Base-by-base conservation (phyloP, 1,140 invertebrate genomes). In the Tribolium castaneum region DNA sequence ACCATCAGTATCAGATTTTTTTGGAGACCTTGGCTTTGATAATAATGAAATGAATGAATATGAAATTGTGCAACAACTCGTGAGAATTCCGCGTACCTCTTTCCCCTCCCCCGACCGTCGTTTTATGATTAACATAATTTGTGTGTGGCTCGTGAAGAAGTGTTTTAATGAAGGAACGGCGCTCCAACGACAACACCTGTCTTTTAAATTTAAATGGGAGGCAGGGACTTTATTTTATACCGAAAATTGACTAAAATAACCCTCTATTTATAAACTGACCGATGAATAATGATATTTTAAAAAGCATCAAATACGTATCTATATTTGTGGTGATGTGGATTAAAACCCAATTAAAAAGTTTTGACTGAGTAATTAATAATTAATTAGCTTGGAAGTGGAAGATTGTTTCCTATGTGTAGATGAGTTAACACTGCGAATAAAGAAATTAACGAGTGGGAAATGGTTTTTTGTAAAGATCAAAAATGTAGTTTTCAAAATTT, bases 41-140 rank as follows among this genome's bases (percentile, higher is more conserved):
- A 77, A 77, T 76, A 77, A 45, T 54, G 6, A 16, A 76, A 77
- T 77, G 66, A 77, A 77, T 77, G 75, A 71, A 77, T 77, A 77
- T 30, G 12, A 77, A 77, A 71, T 76, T 30, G 30, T 52, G 14
- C 14, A 73, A 73, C 49, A 52, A 19, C 30, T 72, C 45, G 70
- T 72, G 45, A 72, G 70, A 72, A 25, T 72, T 72, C 12, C 19
- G 14, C 6, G 39, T n/a, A 72, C 39, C 34, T 56, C 9, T 10
- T 16, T 62, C 19, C 56, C 30, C 35, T 51, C n/a, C 45, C 39
- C 35, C 35, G 30, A 25, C 52, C 13, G 71, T 73, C 52, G 22
- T 72, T 70, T 34, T 19, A 14, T 39, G 30, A 39, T 72, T 72
- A 50, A 34, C 25, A 72, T 72, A 50, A 45, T 45, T 45, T 45